Evolutionary conservation across 2,797 vertebrate species (phyloP), one percentile per base, ranked within the genome.

Genomic region (Sebastes ruberrimus): DNA sequence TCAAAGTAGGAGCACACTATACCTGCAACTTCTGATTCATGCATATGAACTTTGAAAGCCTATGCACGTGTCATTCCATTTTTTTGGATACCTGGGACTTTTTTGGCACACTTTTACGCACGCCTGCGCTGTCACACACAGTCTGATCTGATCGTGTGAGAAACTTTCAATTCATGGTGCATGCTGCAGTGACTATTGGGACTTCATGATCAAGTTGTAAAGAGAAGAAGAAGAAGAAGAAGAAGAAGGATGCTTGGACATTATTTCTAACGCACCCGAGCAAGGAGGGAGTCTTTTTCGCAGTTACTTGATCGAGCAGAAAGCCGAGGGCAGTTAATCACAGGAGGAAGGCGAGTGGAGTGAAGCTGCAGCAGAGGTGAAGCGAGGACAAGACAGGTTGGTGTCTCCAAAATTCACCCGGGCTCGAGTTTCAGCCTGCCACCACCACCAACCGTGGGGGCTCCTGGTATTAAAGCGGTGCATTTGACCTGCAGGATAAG

Each of bases 401-500:
- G 94, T 92, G 93, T 83, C 84, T 92, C 94, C 93, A 90, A 90
- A 91, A 93, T 92, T 83, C 91, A 87, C 53, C 53, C 81, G 77
- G 90, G 93, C 90, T 95, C 94, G 71, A 80, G 93, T 95, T 95
- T 94, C 95, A 91, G 81, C 86, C 86, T 66, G 82, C 87, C 86
- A 46, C 57, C 38, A 7, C 38, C 38, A 42, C 38, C 38, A 42
- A 42, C 38, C 38, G 38, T 80, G 85, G 85, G 75, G 85, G 85
- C 90, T 88, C 89, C 90, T 93, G 94, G 88, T 93, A 93, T 93
- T 93, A 93, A 92, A 89, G 92, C 81, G 86, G 86, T 78, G 83
- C 93, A 89, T 94, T 87, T 95, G 94, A 95, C 90, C 93, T 74
- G 38, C 13, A 85, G 93, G 92, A 94, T 84, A 95, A 94, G 95